These are phyloP conservation scores for Lordiphosa clarofinis DNA, from an alignment of 1,140 invertebrate genomes.

Conservation along the genomic window DNA sequence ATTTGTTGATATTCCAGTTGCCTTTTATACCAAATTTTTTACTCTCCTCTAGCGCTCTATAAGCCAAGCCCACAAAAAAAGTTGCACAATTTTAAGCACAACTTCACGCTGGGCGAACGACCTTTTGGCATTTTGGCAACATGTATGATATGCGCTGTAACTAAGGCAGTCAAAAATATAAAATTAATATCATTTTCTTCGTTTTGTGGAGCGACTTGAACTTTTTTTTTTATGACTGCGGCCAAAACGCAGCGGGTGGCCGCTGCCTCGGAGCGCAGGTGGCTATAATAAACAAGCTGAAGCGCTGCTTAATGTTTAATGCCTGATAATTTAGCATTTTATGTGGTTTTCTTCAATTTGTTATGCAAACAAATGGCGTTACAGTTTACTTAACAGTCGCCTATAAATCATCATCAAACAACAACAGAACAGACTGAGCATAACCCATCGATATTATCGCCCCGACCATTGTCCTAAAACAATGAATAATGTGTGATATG, in stretches of 20 bases:
- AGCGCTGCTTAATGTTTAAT: conserved; percentile 50
- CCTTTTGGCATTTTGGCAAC: conserved; percentile 66
- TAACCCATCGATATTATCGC: conserved; percentile 48
- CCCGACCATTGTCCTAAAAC: conserved; percentile 38
- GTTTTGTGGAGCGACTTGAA: conserved; percentile 23
- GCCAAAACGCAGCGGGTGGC: conserved; percentile 48
- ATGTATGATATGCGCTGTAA: conserved; percentile 10
- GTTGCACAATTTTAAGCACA: conserved; percentile 37
- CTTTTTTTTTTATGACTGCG: conserved; percentile 10
- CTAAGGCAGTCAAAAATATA: conserved; percentile 46
- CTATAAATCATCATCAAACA: conserved; percentile 66
- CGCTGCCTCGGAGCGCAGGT: conserved; percentile 38
- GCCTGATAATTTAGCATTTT: conserved; percentile 57
- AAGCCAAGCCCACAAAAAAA: conserved; percentile 14
- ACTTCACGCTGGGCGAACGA: conserved; percentile 50
- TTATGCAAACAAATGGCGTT: conserved; percentile 71
- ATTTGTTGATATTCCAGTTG: too few species aligned
- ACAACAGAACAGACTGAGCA: conserved; percentile 19
- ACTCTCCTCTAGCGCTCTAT: too few species aligned
- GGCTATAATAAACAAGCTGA: conserved; percentile 32
- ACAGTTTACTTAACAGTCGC: conserved; percentile 52
- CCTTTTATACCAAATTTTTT: too few species aligned
- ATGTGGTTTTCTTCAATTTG: conserved; percentile 47
- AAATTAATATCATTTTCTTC: conserved; percentile 72
- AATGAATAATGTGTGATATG: conserved; percentile 58